These are phyloP conservation scores for Erebia ligea DNA, from an alignment of 2,888 invertebrate genomes.

Conservation along the genomic window DNA sequence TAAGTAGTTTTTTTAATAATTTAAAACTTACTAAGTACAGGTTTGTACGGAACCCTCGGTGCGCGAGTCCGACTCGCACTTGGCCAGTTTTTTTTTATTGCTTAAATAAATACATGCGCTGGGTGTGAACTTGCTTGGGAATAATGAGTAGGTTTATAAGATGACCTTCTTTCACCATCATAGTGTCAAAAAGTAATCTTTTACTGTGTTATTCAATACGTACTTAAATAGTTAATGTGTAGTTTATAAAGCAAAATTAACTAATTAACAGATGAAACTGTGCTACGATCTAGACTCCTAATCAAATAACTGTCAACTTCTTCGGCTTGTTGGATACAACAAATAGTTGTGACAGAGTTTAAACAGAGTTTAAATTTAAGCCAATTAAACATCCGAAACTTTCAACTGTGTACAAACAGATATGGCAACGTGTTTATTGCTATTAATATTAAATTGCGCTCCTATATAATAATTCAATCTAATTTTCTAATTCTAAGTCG, in stretches of 20 bases:
- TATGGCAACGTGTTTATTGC: conserved; percentile 14
- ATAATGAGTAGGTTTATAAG: too few relatives aligned
- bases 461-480: background rate
- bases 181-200: too few relatives aligned
- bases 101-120: too few relatives aligned
- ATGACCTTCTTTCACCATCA: too few relatives aligned
- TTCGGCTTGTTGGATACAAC: conserved; percentile 47
- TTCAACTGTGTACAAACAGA: conserved; percentile 27
- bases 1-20: too few relatives aligned
- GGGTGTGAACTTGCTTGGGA: too few relatives aligned
- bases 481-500: background rate
- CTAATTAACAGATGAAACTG: conserved; percentile 11
- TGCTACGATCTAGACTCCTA: conserved; percentile 45
- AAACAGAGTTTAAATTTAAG: conserved; percentile 47
- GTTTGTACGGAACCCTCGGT: too few relatives aligned
- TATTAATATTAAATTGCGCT: background rate
- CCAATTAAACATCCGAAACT: conserved; percentile 47
- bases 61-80: too few relatives aligned
- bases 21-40: too few relatives aligned
- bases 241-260: background rate
- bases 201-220: background rate
- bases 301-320: conserved; percentile 47
- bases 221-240: too few relatives aligned
- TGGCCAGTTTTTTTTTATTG: too few relatives aligned
- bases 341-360: conserved; percentile 44